A percentile compares a stretch with the other conserved stretches of the same genome.
These are phyloP conservation scores for Galerucella calmariensis DNA, from an alignment of 2,888 invertebrate species.

Conservation along the genomic window DNA sequence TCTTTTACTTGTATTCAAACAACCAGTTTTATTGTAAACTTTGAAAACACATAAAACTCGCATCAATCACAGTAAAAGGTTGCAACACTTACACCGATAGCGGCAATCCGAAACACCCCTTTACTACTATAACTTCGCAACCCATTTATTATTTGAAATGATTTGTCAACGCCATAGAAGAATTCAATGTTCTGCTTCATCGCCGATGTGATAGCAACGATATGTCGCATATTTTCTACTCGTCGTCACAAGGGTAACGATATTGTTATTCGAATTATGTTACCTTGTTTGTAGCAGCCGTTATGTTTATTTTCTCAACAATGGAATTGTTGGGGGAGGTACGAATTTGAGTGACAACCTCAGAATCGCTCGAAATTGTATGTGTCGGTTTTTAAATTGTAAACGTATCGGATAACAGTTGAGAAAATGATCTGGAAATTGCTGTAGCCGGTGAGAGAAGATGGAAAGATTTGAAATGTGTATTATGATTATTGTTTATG, in stretches of 20 bases:
- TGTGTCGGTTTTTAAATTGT: not conserved
- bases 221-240: not conserved
- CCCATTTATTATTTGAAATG: slow-evolving; percentile 53
- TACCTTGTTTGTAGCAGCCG: not conserved
- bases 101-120: not conserved
- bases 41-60: not conserved
- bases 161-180: slow-evolving; percentile 63
- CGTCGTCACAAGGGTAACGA: not conserved
- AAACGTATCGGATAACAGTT: not conserved
- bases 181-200: slow-evolving; percentile 58
- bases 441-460: not conserved
- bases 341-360: slow-evolving; percentile 11
- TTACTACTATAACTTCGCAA: not conserved
- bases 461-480: not conserved
- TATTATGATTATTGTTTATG: too few relatives aligned
- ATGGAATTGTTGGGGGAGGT: slow-evolving; percentile 12
- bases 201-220: slow-evolving; percentile 19
- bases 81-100: not conserved
- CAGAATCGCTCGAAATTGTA: slow-evolving; percentile 8
- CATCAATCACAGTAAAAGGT: not conserved
- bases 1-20: not conserved
- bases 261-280: not conserved
- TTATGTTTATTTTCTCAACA: slow-evolving; percentile 30
- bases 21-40: not conserved
- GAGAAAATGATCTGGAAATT: not conserved